phyloP scores from a whole-genome alignment of 2,113 vertebrate genomes.

The Fukomys damarensis region DNA sequence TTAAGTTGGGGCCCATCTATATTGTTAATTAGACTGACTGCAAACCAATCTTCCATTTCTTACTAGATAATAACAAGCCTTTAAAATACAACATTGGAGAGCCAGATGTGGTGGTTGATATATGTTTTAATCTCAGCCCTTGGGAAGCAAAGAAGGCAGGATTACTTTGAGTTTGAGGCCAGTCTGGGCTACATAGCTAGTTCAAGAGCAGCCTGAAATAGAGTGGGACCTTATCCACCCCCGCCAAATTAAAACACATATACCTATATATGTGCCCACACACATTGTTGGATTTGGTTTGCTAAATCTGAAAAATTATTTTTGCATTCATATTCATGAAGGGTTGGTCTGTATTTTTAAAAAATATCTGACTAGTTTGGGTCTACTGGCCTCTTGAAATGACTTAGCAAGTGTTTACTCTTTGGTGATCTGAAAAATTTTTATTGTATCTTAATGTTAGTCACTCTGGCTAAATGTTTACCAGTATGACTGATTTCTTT shows the following conservation, averaged over 20 bases:
- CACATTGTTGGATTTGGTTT: background rate
- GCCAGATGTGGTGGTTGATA: background rate
- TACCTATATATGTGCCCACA: background rate
- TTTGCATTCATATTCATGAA: background rate
- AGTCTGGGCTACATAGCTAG: background rate
- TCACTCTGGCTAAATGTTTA: background rate
- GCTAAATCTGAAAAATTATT: background rate
- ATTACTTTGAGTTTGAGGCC: background rate
- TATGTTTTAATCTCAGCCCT: background rate
- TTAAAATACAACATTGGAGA: background rate
- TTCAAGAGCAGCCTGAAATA: background rate
- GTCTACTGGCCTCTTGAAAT: background rate
- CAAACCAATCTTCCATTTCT: background rate
- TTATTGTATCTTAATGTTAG: background rate
- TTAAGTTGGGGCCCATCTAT: background rate
- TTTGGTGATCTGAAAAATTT: background rate
- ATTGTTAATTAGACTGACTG: background rate
- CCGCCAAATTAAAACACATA: background rate
- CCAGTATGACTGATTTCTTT: background rate
- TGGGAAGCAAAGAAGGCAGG: background rate
- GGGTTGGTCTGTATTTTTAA: background rate
- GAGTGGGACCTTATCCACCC: background rate
- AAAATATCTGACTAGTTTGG: background rate
- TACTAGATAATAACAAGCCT: background rate
- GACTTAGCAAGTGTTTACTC: background rate